phyloP scores from a whole-genome alignment of 1,140 invertebrate species.

The Colletes gigas region DNA sequence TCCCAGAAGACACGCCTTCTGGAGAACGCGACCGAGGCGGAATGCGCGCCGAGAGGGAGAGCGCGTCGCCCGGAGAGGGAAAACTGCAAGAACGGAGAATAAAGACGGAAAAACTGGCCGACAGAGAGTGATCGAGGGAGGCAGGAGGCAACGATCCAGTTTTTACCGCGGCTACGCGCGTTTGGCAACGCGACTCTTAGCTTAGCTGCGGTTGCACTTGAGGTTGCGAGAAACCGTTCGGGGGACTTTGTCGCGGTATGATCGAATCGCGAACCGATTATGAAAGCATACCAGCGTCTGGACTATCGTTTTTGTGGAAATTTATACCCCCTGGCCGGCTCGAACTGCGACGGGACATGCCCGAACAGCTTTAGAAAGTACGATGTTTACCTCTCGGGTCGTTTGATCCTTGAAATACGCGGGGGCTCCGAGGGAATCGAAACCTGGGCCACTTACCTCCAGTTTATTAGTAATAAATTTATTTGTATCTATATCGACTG shows the following conservation, averaged over 20 bases:
- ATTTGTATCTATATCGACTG: no score
- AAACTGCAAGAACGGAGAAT: slow-evolving; percentile 40
- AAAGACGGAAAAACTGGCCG: slow-evolving; percentile 37
- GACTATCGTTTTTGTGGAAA: no score
- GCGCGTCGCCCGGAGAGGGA: slow-evolving; percentile 10
- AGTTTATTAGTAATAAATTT: no score
- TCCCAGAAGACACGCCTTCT: slow-evolving; percentile 22
- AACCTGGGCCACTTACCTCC: no score
- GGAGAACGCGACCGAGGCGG: slow-evolving; percentile 35
- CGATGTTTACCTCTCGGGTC: no score
- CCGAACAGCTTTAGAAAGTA: no score
- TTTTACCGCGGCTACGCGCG: slow-evolving; percentile 43
- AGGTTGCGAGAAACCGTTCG: background rate
- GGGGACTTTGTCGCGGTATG: background rate
- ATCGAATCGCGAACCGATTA: no score
- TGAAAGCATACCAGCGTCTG: no score
- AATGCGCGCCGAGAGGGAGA: slow-evolving; percentile 36
- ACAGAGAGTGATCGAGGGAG: slow-evolving; percentile 21
- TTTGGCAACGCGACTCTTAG: slow-evolving; percentile 45
- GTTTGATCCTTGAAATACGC: no score
- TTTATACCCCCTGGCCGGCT: no score
- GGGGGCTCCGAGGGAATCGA: no score
- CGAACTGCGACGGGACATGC: no score
- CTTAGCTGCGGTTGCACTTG: slow-evolving; percentile 7
- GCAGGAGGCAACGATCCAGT: slow-evolving; percentile 50